Evolutionary conservation across 2,888 invertebrate genomes (phyloP), one percentile per base, ranked within the genome.

Genomic region (Chloroclystis v-ata): DNA sequence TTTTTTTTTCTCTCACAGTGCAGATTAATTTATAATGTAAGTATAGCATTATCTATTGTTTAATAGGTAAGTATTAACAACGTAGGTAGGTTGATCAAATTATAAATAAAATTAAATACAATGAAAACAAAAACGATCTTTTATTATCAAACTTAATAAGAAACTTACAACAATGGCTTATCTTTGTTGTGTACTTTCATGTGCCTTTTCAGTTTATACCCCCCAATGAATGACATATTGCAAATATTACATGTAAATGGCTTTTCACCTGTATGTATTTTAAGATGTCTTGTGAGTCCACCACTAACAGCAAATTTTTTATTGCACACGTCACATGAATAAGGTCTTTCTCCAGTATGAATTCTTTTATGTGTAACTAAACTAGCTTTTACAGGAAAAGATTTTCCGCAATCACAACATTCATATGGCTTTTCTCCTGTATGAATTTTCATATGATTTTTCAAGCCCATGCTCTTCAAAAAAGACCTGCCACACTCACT

Each of bases 401-500:
- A 32, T 20, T 54, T 52, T 1, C 46, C 52, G n/a, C 54, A 54
- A n/a, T 9, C 9, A 11, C 28, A 28, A 37, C 54, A 54, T 9
- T 39, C 38, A 33, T 41, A 54, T 5, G 54, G 54, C 7, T 47
- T 49, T 4, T 49, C 52, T 4, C 49, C 52, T 1, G 52, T 46
- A 26, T 54, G 54, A 2, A 37, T 49, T 7, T 28, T 28, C 40
- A 49, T 43, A 24, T 49, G 48, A 20, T 30, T 16, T 28, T 37
- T 35, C n/a, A 49, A 32, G 13, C 25, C 26, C 9, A 16, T 40
- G 20, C 39, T 49, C 24, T 32, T 40, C 10, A 24, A 16, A 14
- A 44, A 49, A 11, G 48, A 35, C 11, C 32, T 44, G 13, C 40
- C 13, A 24, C 48, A 49, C 24, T 37, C 9, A 8, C 9, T 37